Evolutionary conservation across 2,113 vertebrate genomes (phyloP).

Genomic region (Atherinomorus stipes): DNA sequence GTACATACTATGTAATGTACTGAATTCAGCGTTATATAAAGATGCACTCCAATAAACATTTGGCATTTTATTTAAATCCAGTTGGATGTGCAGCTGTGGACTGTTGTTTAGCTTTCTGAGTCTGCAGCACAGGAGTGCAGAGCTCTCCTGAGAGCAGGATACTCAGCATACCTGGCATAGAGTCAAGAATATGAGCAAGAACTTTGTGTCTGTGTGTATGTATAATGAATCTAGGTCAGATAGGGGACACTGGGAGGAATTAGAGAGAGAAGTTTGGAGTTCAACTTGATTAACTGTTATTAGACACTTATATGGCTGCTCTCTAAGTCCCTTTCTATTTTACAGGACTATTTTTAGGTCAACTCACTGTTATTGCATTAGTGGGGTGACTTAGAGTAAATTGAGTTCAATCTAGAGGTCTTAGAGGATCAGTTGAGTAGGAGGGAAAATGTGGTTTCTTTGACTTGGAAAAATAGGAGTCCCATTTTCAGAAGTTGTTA

Average conservation of each 20-base stretch:
- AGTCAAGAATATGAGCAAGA: constrained; percentile 40
- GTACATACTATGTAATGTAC: background rate
- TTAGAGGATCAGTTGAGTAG: constrained; percentile 24
- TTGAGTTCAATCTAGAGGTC: constrained; percentile 26
- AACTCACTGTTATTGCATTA: constrained; percentile 9
- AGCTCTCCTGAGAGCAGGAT: constrained; percentile 22
- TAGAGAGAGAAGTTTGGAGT: background rate
- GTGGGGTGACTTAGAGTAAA: constrained; percentile 7
- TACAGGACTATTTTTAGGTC: background rate
- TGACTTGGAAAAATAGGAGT: constrained; percentile 12
- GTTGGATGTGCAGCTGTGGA: constrained; percentile 9
- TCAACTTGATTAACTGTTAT: constrained; percentile 17
- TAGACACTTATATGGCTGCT: constrained; percentile 1
- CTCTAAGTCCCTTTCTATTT: background rate
- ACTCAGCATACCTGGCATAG: constrained; percentile 38
- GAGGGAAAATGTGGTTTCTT: constrained; percentile 11
- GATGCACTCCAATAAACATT: constrained; percentile 15
- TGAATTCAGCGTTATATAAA: constrained; percentile 14
- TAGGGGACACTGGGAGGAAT: constrained; percentile 22
- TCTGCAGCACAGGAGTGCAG: constrained; percentile 26
- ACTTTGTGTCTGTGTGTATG: constrained; percentile 1
- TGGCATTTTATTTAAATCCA: constrained; percentile 30
- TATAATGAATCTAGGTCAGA: constrained; percentile 47
- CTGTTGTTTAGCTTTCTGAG: constrained; percentile 1
- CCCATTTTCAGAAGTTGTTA: constrained; percentile 27